phyloP scores from a whole-genome alignment of 1,140 invertebrate genomes.

The Coenobita brevimanus region DNA sequence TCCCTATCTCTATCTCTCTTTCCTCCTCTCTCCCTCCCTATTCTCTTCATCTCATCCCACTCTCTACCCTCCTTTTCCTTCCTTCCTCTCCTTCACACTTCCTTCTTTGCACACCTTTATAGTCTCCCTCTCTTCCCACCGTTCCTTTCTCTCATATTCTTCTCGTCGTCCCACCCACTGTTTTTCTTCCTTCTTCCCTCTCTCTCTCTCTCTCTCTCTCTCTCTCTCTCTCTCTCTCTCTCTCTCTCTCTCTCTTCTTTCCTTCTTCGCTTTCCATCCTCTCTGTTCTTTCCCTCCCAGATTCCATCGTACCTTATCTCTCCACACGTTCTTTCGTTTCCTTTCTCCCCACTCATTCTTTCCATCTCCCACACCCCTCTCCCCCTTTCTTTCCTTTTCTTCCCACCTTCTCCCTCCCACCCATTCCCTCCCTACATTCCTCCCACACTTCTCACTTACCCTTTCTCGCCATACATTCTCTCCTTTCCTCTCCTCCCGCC shows the following conservation, averaged over 20 bases:
- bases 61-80: not conserved
- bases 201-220: not conserved
- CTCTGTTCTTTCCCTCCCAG: not conserved
- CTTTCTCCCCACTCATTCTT: not conserved
- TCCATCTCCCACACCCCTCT: too few relatives aligned
- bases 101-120: not conserved
- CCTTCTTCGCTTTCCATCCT: not conserved
- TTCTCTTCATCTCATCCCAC: not conserved
- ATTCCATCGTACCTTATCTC: not conserved
- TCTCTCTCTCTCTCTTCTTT: slow-evolving; percentile 4
- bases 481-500: not conserved
- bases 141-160: not conserved
- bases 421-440: not conserved
- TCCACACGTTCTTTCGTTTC: not conserved
- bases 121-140: too few relatives aligned
- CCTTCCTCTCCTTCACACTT: not conserved
- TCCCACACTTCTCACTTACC: not conserved
- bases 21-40: not conserved
- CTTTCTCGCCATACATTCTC: not conserved
- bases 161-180: not conserved
- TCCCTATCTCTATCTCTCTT: not conserved
- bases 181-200: not conserved
- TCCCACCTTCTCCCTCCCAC: not conserved
- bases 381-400: not conserved
- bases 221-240: not conserved